Percentiles rank a stretch among this genome's conserved stretches.
phyloP scores from a whole-genome alignment of 2,113 vertebrate species.

The Atrichornis clamosus region DNA sequence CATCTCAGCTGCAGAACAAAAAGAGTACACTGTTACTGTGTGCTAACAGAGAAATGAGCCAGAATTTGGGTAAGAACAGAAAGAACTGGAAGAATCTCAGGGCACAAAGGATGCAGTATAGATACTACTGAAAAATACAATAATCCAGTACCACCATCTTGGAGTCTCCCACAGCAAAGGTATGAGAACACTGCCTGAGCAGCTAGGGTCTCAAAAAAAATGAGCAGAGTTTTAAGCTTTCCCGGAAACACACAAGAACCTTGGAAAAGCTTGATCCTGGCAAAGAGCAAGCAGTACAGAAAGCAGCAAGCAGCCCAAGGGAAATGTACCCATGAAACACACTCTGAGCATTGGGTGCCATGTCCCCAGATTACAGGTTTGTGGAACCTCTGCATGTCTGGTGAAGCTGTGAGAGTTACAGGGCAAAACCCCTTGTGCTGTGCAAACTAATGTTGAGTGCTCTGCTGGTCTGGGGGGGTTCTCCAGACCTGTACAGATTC shows the following conservation, averaged over 20 bases:
- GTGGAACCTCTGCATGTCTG: not conserved
- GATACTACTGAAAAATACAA: not conserved
- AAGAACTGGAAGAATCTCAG: not conserved
- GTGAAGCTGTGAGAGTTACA: not conserved
- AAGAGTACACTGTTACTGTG: not conserved
- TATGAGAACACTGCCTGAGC: not conserved
- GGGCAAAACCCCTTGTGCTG: not conserved
- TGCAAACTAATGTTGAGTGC: not conserved
- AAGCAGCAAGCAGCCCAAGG: not conserved
- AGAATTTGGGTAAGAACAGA: not conserved
- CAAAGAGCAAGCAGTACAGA: not conserved
- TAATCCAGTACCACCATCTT: not conserved
- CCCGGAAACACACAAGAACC: not conserved
- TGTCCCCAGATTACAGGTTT: not conserved
- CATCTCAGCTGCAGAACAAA: not conserved
- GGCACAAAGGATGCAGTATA: not conserved
- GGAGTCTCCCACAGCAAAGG: not conserved
- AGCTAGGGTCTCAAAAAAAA: not conserved
- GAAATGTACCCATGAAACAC: not conserved
- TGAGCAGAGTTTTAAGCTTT: not conserved
- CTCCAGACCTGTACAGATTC: not conserved
- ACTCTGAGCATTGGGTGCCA: fast-evolving
- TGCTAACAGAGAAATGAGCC: not conserved
- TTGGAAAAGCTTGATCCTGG: not conserved
- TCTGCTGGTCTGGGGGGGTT: not conserved